These are phyloP conservation scores for Takifugu bimaculatus DNA, from an alignment of 2,113 vertebrate species.

Conservation along the genomic window DNA sequence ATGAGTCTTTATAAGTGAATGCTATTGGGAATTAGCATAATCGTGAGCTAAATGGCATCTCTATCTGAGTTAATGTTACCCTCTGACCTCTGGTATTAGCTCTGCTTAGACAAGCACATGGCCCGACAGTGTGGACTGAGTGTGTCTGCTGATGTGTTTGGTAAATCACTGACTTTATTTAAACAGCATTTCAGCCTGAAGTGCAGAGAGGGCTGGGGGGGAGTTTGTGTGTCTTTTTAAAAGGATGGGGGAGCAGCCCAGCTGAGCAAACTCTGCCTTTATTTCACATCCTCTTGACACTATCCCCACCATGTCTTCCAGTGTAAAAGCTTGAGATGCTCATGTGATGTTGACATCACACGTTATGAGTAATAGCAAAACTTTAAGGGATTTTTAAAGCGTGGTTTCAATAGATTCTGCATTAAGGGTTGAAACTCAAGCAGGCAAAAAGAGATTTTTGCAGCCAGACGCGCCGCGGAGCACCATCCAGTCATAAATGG, in stretches of 20 bases:
- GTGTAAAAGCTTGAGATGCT: slow-evolving; percentile 1
- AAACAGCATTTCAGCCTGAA: slow-evolving; percentile 46
- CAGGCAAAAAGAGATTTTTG: too few species aligned
- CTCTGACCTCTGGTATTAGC: slow-evolving; percentile 24
- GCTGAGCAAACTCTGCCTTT: slow-evolving; percentile 74
- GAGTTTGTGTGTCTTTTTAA: slow-evolving; percentile 45
- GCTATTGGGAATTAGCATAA: background rate
- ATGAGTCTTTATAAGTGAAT: background rate
- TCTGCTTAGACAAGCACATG: slow-evolving; percentile 40
- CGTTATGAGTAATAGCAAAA: too few species aligned
- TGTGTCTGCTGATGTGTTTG: slow-evolving; percentile 44
- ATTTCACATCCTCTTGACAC: slow-evolving; percentile 71
- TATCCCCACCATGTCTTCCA: slow-evolving; percentile 39
- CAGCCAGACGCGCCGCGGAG: too few species aligned
- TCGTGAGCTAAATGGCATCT: background rate
- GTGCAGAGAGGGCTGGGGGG: slow-evolving; percentile 38
- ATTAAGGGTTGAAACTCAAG: too few species aligned
- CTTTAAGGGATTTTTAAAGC: too few species aligned
- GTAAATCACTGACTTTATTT: slow-evolving; percentile 67
- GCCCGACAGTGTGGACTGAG: slow-evolving; percentile 25
- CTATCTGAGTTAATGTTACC: slow-evolving; percentile 11
- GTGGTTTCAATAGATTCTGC: too few species aligned
- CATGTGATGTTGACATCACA: too few species aligned
- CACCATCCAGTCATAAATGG: too few species aligned
- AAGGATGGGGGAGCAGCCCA: slow-evolving; percentile 33